Percentiles rank a stretch among this genome's conserved stretches.
phyloP scores from a whole-genome alignment of 2,888 invertebrate species.

The Cheilosia grossa region DNA sequence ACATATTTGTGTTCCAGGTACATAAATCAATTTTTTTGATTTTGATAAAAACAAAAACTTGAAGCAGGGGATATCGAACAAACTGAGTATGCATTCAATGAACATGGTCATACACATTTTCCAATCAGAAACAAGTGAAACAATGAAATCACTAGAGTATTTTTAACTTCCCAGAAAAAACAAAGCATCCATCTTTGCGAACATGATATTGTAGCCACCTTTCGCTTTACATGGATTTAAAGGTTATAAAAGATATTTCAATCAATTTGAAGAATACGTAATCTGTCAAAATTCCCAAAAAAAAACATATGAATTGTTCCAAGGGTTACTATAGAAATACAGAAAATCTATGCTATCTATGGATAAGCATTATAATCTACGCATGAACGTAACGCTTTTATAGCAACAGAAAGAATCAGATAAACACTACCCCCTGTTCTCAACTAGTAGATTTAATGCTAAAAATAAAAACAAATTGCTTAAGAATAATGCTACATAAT shows the following conservation, averaged over 20 bases:
- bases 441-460: slow-evolving; percentile 31
- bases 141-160: background rate
- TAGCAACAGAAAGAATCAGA: slow-evolving; percentile 43
- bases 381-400: slow-evolving; percentile 36
- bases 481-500: slow-evolving; percentile 35
- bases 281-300: background rate
- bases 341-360: background rate
- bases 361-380: slow-evolving; percentile 31
- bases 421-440: slow-evolving; percentile 50
- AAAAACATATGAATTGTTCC: background rate
- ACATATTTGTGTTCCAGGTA: too few species aligned
- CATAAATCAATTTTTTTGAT: too few species aligned
- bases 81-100: too few species aligned
- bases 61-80: too few species aligned
- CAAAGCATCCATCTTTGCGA: background rate
- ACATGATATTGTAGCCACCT: background rate
- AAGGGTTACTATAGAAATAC: background rate
- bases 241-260: background rate
- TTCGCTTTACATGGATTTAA: background rate
- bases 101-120: background rate
- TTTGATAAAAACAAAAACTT: too few species aligned
- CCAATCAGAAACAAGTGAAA: background rate
- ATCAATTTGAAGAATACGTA: background rate
- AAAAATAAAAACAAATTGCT: slow-evolving; percentile 67
- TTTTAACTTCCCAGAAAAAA: background rate